Base-by-base conservation (phyloP, 2,797 vertebrate species). In the Cyclopterus lumpus region DNA sequence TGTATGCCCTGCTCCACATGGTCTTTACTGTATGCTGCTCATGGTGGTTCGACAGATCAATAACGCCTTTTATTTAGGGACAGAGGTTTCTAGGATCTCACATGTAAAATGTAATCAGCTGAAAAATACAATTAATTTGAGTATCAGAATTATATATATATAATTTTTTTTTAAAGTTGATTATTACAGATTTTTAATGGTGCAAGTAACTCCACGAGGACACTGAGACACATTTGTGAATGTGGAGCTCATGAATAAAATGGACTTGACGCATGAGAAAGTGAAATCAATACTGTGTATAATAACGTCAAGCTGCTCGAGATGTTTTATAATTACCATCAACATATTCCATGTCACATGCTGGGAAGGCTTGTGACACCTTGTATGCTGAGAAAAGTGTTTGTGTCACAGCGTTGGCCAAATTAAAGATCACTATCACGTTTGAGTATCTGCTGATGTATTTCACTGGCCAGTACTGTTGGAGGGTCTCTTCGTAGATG, bases 261-360 rank as follows among this genome's bases (percentile, higher is more conserved):
- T 8, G 14, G 15, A 36, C 8, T 11, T 15, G 20, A 36, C 10
- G 60, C 15, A 53, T 28, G 55, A 10, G 34, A n/a, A 62, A 8
- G 24, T 34, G 12, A 63, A 32, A 22, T 40, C n/a, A 49, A 6
- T 44, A 18, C 15, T 44, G 6, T 18, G 42, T 44, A 9, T 36
- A 44, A 67, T 40, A 67, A 7, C 32, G 16, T 55, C 20, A n/a
- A 71, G 44, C 61, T 71, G 58, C 62, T 71, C 67, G 3, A 60
- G 20, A 57, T 18, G 42, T 34, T 40, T 40, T 46, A 20, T 32
- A 51, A 57, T 26, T 46, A 61, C 28, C 16, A 40, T 61, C 3
- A 16, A 54, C 30, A 15, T 12, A 16, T 61, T 73, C 8, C n/a
- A n/a, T 34, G 28, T 60, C 36, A 24, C 22, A 22, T 61, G 60